Evolutionary conservation across 2,113 vertebrate genomes (phyloP).

Genomic region (Sus scrofa): DNA sequence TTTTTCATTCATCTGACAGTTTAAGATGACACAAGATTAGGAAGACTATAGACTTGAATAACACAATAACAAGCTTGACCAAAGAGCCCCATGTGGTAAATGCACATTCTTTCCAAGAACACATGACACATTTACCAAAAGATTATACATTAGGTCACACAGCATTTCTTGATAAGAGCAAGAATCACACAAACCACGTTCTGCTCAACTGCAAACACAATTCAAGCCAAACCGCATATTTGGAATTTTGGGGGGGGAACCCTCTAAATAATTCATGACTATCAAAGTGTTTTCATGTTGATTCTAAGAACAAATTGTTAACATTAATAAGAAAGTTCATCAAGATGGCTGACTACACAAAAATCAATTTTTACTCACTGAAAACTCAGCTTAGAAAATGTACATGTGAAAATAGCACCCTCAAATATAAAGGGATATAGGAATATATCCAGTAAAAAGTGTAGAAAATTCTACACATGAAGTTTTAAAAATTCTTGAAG

Average conservation of each 20-base stretch:
- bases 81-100: background rate
- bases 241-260: background rate
- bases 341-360: background rate
- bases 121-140: background rate
- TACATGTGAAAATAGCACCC: background rate
- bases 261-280: background rate
- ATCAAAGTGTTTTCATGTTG: background rate
- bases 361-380: slow-evolving; percentile 20
- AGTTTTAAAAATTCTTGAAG: background rate
- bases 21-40: background rate
- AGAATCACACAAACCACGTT: background rate
- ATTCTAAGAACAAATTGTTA: background rate
- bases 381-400: slow-evolving; percentile 30
- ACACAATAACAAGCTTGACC: background rate
- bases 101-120: background rate
- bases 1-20: background rate
- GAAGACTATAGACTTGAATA: background rate
- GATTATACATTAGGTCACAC: background rate
- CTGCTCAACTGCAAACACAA: background rate
- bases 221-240: background rate
- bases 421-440: background rate
- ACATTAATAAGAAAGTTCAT: background rate
- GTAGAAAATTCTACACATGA: background rate
- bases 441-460: background rate
- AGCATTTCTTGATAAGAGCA: background rate